phyloP scores from a whole-genome alignment of 2,797 vertebrate species.

The Aratinga solstitialis region DNA sequence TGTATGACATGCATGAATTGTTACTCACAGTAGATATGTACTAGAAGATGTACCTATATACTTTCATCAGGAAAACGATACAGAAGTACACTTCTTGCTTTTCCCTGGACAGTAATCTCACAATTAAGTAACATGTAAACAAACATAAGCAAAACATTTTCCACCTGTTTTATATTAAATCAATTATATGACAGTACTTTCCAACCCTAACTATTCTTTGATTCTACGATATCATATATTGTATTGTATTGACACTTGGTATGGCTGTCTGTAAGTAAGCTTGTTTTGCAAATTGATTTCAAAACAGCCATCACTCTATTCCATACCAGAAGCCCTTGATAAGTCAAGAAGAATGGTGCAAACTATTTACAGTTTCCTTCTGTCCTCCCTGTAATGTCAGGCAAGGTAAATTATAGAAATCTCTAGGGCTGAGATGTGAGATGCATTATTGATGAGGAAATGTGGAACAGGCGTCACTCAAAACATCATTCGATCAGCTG shows the following conservation, averaged over 20 bases:
- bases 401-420: conserved; percentile 15
- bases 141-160: neutral
- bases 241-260: neutral
- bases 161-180: neutral
- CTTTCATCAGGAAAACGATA: neutral
- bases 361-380: neutral
- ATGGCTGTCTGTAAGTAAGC: neutral
- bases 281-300: neutral
- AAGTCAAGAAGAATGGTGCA: neutral
- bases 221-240: neutral
- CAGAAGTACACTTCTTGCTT: neutral
- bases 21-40: neutral
- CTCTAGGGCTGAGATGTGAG: neutral
- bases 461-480: neutral
- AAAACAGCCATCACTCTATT: neutral
- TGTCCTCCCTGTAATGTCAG: neutral
- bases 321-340: neutral
- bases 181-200: neutral
- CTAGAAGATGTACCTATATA: neutral
- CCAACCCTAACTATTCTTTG: neutral
- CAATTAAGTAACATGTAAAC: neutral
- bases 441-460: neutral
- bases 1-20: neutral
- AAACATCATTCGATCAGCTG: neutral
- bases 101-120: neutral